phyloP scores from a whole-genome alignment of 2,113 vertebrate species.

The Sturnira hondurensis region DNA sequence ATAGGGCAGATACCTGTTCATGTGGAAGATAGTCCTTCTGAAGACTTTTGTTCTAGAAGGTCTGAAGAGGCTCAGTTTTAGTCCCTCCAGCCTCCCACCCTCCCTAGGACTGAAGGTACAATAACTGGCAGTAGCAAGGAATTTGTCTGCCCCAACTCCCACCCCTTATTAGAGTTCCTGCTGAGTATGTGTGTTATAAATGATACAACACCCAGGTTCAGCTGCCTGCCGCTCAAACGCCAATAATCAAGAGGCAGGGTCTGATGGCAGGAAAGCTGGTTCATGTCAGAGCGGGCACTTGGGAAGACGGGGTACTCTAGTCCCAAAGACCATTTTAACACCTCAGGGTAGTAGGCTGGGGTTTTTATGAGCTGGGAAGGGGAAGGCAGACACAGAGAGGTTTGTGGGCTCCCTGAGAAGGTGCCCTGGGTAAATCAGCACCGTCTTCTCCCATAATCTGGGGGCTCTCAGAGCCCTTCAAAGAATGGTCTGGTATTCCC shows the following conservation, averaged over 20 bases:
- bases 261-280: background rate
- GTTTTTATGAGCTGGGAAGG: background rate
- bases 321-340: background rate
- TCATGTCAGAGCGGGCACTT: background rate
- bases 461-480: background rate
- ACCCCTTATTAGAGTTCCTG: background rate
- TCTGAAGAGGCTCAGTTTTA: background rate
- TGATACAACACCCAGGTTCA: background rate
- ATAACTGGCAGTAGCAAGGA: too few relatives aligned
- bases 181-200: fast-evolving
- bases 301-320: background rate
- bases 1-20: background rate
- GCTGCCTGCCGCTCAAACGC: background rate
- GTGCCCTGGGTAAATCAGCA: background rate
- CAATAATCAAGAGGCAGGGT: background rate
- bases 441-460: background rate
- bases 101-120: background rate
- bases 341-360: background rate
- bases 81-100: too few relatives aligned
- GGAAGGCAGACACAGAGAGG: background rate
- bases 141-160: fast-evolving
- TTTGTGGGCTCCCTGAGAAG: background rate
- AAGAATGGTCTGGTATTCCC: background rate
- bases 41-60: background rate
- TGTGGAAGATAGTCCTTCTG: background rate